Evolutionary conservation across 2,888 invertebrate genomes (phyloP).

Genomic region (Pollenia labialis): DNA sequence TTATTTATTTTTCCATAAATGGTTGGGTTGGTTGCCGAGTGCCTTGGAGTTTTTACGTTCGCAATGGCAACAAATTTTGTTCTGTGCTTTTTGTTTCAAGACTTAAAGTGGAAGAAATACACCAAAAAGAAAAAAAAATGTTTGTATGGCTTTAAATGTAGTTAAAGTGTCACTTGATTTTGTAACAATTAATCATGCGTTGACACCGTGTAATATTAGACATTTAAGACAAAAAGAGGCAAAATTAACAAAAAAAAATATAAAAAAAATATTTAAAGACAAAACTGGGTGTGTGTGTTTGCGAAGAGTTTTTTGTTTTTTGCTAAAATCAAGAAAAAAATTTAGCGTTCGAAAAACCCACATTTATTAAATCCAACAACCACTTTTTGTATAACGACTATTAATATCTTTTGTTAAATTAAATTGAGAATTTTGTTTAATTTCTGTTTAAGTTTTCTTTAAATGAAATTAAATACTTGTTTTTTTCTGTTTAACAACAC

Average conservation of each 20-base stretch:
- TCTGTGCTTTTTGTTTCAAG: not conserved
- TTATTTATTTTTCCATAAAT: not conserved
- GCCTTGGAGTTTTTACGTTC: constrained; percentile 1
- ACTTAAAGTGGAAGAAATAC: not conserved
- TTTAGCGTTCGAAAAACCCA: constrained; percentile 32
- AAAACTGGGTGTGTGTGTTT: constrained; percentile 65
- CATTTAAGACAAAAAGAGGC: constrained; percentile 65
- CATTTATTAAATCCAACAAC: constrained; percentile 3
- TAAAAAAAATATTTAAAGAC: constrained; percentile 1
- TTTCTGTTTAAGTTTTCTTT: not conserved
- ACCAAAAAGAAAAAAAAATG: constrained; percentile 10
- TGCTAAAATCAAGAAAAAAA: not conserved
- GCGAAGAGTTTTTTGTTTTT: constrained; percentile 25
- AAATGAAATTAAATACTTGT: constrained; percentile 30
- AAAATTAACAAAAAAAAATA: constrained; percentile 18
- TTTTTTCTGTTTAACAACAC: not conserved
- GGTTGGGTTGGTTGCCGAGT: constrained; percentile 3
- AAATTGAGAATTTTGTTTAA: constrained; percentile 33
- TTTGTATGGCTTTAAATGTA: constrained; percentile 61
- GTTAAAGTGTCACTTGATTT: constrained; percentile 73
- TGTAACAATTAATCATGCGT: constrained; percentile 73
- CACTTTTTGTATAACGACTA: not conserved
- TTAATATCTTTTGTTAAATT: constrained; percentile 15
- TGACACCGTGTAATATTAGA: constrained; percentile 73
- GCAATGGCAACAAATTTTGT: constrained; percentile 26